These are phyloP conservation scores for Vireo altiloquus DNA, from an alignment of 2,113 vertebrate genomes.

Conservation along the genomic window DNA sequence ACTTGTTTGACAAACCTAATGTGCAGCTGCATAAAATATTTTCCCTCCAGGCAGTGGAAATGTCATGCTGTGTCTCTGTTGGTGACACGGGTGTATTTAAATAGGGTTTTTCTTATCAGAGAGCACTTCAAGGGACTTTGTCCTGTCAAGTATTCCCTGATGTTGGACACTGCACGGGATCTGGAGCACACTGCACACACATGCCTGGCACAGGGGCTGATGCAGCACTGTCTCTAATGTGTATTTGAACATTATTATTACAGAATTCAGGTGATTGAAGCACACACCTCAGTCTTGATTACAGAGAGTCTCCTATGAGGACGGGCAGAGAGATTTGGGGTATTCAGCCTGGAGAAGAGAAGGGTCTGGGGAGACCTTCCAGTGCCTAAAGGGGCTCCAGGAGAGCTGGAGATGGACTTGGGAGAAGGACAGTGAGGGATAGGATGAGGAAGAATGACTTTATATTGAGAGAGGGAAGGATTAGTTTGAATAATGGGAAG, in stretches of 20 bases:
- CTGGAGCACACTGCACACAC: neutral
- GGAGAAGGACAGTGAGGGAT: neutral
- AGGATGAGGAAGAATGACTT: neutral
- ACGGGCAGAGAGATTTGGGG: neutral
- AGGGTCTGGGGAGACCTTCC: neutral
- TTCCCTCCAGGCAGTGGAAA: conserved; percentile 15
- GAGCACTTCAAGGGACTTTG: neutral
- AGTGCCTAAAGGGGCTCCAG: neutral
- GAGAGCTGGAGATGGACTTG: neutral
- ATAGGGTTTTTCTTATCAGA: neutral
- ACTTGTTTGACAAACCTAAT: conserved; percentile 23
- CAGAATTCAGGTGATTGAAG: neutral
- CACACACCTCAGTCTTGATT: neutral
- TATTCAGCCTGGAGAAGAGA: neutral
- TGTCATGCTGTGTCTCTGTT: neutral
- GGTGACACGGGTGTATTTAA: neutral
- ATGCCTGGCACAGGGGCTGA: neutral
- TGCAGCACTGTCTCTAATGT: too few relatives aligned
- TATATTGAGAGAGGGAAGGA: neutral
- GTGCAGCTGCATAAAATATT: conserved; percentile 24
- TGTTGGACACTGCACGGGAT: neutral
- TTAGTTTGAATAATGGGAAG: neutral
- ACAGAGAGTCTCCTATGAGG: neutral
- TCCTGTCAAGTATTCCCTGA: neutral
- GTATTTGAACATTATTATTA: neutral